phyloP scores from a whole-genome alignment of 2,797 vertebrate genomes.

The Rousettus madagascariensis region DNA sequence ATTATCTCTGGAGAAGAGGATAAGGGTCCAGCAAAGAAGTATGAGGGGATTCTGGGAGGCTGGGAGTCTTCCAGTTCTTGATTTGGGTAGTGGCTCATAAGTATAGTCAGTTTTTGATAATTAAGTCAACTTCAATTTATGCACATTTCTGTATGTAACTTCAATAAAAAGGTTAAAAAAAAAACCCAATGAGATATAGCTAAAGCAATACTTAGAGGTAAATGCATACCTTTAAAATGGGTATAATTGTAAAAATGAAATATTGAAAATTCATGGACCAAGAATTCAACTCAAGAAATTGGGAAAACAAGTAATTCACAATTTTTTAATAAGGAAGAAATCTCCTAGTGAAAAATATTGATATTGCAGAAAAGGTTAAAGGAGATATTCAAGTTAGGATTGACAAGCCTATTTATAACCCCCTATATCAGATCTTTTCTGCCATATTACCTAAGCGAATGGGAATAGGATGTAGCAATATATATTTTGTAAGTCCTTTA shows the following conservation, averaged over 20 bases:
- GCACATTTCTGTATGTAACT: background rate
- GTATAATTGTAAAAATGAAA: background rate
- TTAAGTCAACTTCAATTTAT: background rate
- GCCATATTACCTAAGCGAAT: conserved; percentile 81
- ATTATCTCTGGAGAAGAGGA: background rate
- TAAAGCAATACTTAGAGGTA: background rate
- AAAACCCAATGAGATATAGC: background rate
- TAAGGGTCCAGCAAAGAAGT: background rate
- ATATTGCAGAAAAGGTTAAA: conserved; percentile 29
- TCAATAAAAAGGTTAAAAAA: background rate
- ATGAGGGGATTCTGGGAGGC: background rate
- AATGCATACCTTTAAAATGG: background rate
- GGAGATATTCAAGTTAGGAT: background rate
- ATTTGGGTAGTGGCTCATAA: background rate
- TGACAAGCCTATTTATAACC: background rate
- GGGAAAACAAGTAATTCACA: background rate
- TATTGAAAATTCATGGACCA: conserved; percentile 8
- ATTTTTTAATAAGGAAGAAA: conserved; percentile 39
- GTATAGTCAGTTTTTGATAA: background rate
- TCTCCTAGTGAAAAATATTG: conserved; percentile 18
- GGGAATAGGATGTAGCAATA: conserved; percentile 78
- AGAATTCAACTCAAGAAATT: background rate
- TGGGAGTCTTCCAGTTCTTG: background rate
- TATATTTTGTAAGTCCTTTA: conserved; percentile 84
- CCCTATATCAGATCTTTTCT: background rate